A percentile compares a stretch with the other conserved stretches of the same genome.
These are phyloP conservation scores for Morpho achilles DNA, from an alignment of 2,888 invertebrate genomes.

Conservation along the genomic window DNA sequence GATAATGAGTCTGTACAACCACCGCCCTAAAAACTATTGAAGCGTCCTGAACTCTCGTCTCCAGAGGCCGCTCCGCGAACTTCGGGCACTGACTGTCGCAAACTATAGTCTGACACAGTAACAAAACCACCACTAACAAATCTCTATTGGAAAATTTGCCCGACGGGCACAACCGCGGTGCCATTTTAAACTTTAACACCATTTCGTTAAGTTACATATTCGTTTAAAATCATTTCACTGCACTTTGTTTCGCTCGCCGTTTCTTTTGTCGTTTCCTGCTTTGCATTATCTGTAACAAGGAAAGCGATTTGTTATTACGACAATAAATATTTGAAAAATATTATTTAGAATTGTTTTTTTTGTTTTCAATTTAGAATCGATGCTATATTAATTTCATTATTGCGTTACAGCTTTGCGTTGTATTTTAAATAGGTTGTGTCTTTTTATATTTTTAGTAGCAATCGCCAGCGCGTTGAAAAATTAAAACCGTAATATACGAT, in stretches of 20 bases:
- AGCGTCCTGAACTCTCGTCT: constrained; percentile 74
- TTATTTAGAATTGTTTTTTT: constrained; percentile 4
- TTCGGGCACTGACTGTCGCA: constrained; percentile 75
- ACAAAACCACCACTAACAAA: constrained; percentile 58
- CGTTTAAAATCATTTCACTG: constrained; percentile 52
- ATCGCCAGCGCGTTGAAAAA: too few species aligned
- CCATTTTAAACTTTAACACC: constrained; percentile 50
- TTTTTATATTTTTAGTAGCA: too few species aligned
- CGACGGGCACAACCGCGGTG: constrained; percentile 38
- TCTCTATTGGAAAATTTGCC: constrained; percentile 52
- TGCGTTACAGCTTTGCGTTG: not conserved
- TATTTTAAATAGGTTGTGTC: too few species aligned
- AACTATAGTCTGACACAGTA: constrained; percentile 66
- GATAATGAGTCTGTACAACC: constrained; percentile 64
- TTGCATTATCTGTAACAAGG: constrained; percentile 69
- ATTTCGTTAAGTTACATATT: constrained; percentile 50
- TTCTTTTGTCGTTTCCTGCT: constrained; percentile 62
- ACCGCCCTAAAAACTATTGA: constrained; percentile 77
- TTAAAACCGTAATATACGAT: too few species aligned
- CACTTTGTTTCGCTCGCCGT: constrained; percentile 52
- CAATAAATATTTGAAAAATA: constrained; percentile 9
- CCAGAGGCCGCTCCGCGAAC: constrained; percentile 71
- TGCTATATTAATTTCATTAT: not conserved
- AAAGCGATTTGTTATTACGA: constrained; percentile 20
- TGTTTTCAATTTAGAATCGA: not conserved